These are phyloP conservation scores for Ophraella communa DNA, from an alignment of 2,888 invertebrate genomes.

Conservation along the genomic window DNA sequence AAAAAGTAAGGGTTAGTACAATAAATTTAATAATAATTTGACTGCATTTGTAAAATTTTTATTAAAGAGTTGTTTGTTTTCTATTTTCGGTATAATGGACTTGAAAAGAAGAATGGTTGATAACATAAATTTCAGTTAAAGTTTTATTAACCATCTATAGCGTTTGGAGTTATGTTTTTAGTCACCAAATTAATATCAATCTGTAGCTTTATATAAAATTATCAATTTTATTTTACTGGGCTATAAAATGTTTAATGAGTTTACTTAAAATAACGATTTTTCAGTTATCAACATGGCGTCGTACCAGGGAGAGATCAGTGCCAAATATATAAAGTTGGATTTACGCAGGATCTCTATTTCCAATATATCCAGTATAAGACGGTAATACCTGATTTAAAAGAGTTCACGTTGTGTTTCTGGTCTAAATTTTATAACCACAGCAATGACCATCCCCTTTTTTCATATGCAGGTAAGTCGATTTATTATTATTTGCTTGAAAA, in stretches of 20 bases:
- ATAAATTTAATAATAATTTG: too few relatives aligned
- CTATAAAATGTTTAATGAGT: background rate
- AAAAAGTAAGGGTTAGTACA: too few relatives aligned
- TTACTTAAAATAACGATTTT: conserved; percentile 19
- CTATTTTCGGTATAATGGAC: too few relatives aligned
- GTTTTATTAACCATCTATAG: too few relatives aligned
- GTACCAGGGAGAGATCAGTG: conserved; percentile 59
- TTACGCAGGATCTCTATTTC: conserved; percentile 66
- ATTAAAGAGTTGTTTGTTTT: too few relatives aligned
- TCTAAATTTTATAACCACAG: conserved; percentile 82
- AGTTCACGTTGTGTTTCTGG: conserved; percentile 86
- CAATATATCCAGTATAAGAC: conserved; percentile 79
- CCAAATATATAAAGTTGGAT: conserved; percentile 64
- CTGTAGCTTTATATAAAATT: background rate
- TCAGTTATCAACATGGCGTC: conserved; percentile 26
- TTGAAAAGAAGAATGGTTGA: too few relatives aligned
- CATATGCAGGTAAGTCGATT: conserved; percentile 75
- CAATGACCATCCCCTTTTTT: conserved; percentile 82
- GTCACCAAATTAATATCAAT: too few relatives aligned
- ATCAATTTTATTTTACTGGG: background rate
- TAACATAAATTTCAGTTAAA: too few relatives aligned
- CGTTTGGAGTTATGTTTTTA: too few relatives aligned
- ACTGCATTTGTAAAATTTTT: too few relatives aligned
- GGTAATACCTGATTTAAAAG: conserved; percentile 76
- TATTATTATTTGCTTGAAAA: background rate